Base-by-base conservation (phyloP, 1,140 invertebrate genomes). In the Macrotrachela quadricornifera region DNA sequence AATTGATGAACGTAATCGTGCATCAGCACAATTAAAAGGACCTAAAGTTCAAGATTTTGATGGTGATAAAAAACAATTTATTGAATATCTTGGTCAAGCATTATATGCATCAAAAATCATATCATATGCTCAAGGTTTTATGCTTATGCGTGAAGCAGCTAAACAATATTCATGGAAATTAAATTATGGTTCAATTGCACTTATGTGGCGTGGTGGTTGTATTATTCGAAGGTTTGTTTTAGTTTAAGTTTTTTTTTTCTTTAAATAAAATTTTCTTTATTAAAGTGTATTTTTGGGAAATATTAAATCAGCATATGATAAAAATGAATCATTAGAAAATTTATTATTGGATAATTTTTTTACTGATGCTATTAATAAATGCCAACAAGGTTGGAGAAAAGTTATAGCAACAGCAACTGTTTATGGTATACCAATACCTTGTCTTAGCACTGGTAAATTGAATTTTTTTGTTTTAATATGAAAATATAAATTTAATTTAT, bases 201-300 rank as follows among this genome's bases (percentile, higher is more conserved):
- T 97, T 0, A 99, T 99, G 92, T 99, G 94, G 94, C 76, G 92
- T 58, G 94, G 94, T 18, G 94, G 94, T 38, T 99, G 94, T 66
- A 99, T 99, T 63, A 99, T 96, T 63, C 77, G 90, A 64, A 91
- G 80, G 79, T 80, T 65, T 43, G 51, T 9, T 17, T 16, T 16
- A 4, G 8, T 4, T 30, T 4, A 30, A 41, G 10, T 30, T 15
- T 18, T 38, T 46, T 13, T 30, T 54, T 4, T 11, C 14, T 46
- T 12, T 44, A 36, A 11, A 55, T 41, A 30, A 47, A 17, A 38
- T 40, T 50, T 44, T 21, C 21, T 44, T 58, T 61, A 49, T 65
- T 12, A 12, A 42, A 83, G 86, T 66, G 82, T 77, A 0, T 97
- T 99, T 68, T 73, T 99, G 51, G 90, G 87, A 30, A 87, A 95